Evolutionary conservation across 2,113 vertebrate genomes (phyloP), one percentile per base, ranked within the genome.

Genomic region (Trematomus loennbergii): DNA sequence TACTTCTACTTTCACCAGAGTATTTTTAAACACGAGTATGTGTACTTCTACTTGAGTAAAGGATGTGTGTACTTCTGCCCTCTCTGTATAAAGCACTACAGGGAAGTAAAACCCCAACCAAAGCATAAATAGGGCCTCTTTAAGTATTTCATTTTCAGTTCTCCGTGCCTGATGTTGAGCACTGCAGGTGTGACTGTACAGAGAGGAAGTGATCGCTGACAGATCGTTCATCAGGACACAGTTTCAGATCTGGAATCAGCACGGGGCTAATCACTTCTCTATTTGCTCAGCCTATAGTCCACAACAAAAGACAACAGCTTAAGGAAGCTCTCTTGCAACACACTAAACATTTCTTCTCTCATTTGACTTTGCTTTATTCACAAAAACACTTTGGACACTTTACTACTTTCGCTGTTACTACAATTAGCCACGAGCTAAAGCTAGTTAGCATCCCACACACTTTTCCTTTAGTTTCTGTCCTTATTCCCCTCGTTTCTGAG

Each of bases 231-330:
- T 87, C 87, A 87, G 46, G 20, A 68, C 58, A 16, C 61, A 63
- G 52, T 67, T 78, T 76, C 46, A 63, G 81, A 15, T 4, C 75
- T 48, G 60, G 17, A 79, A 79, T 79, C 88, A 85, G 88, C 85
- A 78, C 73, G 79, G 50, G 76, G 76, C 73, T 85, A 87, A 89
- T 85, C 80, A 87, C 75, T 75, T 68, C 57, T 59, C 64, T 64
- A 16, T 52, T 76, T 52, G 49, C 40, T 53, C 52, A 86, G 73
- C 75, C 79, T 36, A 73, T 69, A 64, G 78, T 75, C 69, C n/a
- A 62, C 9, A 52, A 45, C 2, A 49, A n/a, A 9, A 53, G 22
- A 17, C 59, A 49, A n/a, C 18, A 33, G 7, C 33, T 60, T 52
- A 10, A 69, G 57, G 54, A 57, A 40, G 61, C 53, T 66, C 52